Conservation (phyloP, 2,888 invertebrate genomes). For the Caenorhabditis sp. region DNA sequence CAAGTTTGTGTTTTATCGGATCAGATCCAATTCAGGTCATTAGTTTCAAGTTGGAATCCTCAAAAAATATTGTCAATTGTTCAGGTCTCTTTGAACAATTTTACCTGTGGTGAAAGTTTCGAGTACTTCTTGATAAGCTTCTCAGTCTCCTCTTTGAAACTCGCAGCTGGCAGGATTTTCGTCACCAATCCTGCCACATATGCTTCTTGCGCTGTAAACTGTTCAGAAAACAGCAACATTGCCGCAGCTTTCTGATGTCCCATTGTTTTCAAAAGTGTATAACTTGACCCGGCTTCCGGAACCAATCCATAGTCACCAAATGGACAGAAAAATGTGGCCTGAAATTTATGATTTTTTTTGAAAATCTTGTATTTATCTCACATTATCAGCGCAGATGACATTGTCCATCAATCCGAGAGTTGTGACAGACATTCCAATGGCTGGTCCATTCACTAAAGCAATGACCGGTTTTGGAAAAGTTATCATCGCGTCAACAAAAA, state of each 20-base stretch:
- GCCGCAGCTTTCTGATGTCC: slow-evolving; percentile 81
- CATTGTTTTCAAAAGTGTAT: slow-evolving; percentile 47
- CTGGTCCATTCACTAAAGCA: slow-evolving; percentile 90
- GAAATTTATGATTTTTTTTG: slow-evolving; percentile 2
- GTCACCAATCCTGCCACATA: slow-evolving; percentile 81
- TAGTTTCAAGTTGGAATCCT: no score
- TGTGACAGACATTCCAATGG: slow-evolving; percentile 88
- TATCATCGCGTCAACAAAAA: slow-evolving; percentile 81
- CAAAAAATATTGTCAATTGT: no score
- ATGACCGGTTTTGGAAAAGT: slow-evolving; percentile 86
- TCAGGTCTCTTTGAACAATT: no score
- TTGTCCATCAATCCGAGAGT: slow-evolving; percentile 85
- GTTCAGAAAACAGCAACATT: slow-evolving; percentile 79
- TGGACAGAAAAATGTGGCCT: slow-evolving; percentile 60
- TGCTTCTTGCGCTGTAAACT: slow-evolving; percentile 83
- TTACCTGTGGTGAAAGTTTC: slow-evolving; percentile 36
- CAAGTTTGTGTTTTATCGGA: no score
- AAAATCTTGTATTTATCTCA: slow-evolving; percentile 66
- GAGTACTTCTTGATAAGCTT: slow-evolving; percentile 32
- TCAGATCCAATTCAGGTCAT: no score
- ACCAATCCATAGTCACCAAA: slow-evolving; percentile 59
- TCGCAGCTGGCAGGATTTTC: slow-evolving; percentile 71
- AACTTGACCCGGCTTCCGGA: slow-evolving; percentile 59
- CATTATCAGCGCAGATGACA: slow-evolving; percentile 84
- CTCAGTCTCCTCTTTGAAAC: slow-evolving; percentile 30